Percentiles rank a stretch among this genome's conserved stretches.
phyloP scores from a whole-genome alignment of 2,888 invertebrate genomes.

The Epinotia brunnichana region DNA sequence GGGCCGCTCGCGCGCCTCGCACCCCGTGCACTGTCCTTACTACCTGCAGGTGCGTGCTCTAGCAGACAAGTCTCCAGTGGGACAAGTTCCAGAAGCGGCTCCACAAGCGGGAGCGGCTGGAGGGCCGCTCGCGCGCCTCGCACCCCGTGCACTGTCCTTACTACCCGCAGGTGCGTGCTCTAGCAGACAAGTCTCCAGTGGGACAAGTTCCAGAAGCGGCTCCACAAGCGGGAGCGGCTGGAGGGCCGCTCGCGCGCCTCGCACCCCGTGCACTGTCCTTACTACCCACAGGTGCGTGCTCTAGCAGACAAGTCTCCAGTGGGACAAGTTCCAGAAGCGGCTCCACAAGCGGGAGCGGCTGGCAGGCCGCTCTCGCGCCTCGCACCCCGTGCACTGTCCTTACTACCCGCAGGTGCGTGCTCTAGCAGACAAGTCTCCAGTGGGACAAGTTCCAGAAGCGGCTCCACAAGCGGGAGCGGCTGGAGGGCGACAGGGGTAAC shows the following conservation, averaged over 20 bases:
- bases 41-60: constrained; percentile 89
- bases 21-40: constrained; percentile 98
- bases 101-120: constrained; percentile 94
- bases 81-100: too few relatives aligned
- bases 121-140: constrained; percentile 96
- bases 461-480: too few relatives aligned
- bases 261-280: constrained; percentile 98
- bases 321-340: too few relatives aligned
- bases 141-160: constrained; percentile 99
- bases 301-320: too few relatives aligned
- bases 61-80: too few relatives aligned
- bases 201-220: too few relatives aligned
- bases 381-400: constrained; percentile 98
- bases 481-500: too few relatives aligned
- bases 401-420: constrained; percentile 92
- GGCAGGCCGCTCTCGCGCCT: constrained; percentile 96
- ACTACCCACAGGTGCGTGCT: constrained; percentile 91
- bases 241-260: constrained; percentile 97
- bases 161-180: constrained; percentile 90
- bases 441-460: too few relatives aligned
- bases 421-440: too few relatives aligned
- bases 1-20: constrained; percentile 96
- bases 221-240: constrained; percentile 92
- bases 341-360: constrained; percentile 93
- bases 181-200: too few relatives aligned